Evolutionary conservation across 2,888 invertebrate species (phyloP).

Genomic region (Amphipyra berbera): DNA sequence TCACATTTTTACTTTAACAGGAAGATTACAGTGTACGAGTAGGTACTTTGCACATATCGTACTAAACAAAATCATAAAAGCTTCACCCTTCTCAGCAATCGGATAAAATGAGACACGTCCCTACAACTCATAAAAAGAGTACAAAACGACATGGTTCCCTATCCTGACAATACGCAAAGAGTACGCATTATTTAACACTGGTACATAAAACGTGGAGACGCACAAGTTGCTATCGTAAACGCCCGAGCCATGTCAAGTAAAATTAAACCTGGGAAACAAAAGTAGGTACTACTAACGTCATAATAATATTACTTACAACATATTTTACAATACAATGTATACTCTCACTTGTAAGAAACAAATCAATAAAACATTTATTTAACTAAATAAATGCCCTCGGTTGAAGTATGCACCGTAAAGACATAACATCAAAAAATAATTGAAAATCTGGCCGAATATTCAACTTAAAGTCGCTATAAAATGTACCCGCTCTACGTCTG

Average conservation of each 20-base stretch:
- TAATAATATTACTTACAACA: constrained; percentile 37
- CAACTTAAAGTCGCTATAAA: too few relatives aligned
- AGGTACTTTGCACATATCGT: constrained; percentile 36
- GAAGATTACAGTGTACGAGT: constrained; percentile 28
- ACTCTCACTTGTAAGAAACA: too few relatives aligned
- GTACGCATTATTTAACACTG: constrained; percentile 81
- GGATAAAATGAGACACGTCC: constrained; percentile 75
- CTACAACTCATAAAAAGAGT: constrained; percentile 77
- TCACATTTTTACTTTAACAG: constrained; percentile 29
- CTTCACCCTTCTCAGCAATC: constrained; percentile 55
- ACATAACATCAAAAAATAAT: too few relatives aligned
- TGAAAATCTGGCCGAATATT: too few relatives aligned
- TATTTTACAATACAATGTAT: too few relatives aligned
- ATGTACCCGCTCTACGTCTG: too few relatives aligned
- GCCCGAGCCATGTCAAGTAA: constrained; percentile 70
- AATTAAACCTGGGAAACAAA: constrained; percentile 72
- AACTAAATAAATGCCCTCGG: too few relatives aligned
- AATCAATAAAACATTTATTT: too few relatives aligned
- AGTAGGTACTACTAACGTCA: constrained; percentile 47
- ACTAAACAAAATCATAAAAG: constrained; percentile 60
- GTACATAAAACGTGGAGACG: constrained; percentile 75
- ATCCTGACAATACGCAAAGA: constrained; percentile 75
- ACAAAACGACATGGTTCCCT: constrained; percentile 73
- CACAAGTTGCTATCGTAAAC: constrained; percentile 76
- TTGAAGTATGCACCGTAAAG: too few relatives aligned